phyloP scores from a whole-genome alignment of 2,888 invertebrate genomes.

The Melanophora roralis region DNA sequence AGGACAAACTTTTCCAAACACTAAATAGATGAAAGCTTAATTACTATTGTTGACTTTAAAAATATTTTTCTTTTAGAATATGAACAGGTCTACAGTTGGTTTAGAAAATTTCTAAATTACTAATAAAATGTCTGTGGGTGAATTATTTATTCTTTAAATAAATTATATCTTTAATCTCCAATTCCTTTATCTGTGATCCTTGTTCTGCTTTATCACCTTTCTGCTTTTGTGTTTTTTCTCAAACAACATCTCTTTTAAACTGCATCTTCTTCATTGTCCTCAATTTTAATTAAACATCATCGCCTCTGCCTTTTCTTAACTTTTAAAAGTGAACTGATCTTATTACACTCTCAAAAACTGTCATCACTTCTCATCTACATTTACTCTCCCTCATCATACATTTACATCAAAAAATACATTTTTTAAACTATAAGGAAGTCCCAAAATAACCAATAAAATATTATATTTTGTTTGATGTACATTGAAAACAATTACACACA shows the following conservation, averaged over 20 bases:
- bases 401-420: too few species aligned
- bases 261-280: constrained; percentile 50
- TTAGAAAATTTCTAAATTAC: constrained; percentile 40
- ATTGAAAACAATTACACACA: too few species aligned
- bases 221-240: constrained; percentile 24
- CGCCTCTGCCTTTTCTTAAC: constrained; percentile 31
- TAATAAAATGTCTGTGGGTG: constrained; percentile 30
- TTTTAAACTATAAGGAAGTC: too few species aligned
- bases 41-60: constrained; percentile 23
- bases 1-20: constrained; percentile 11
- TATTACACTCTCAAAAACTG: constrained; percentile 42
- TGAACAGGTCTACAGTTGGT: constrained; percentile 44
- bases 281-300: constrained; percentile 49
- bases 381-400: constrained; percentile 35
- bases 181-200: constrained; percentile 48
- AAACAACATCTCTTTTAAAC: constrained; percentile 33
- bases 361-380: constrained; percentile 27
- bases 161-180: constrained; percentile 38
- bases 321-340: constrained; percentile 51
- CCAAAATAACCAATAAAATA: too few species aligned
- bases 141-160: constrained; percentile 29
- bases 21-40: constrained; percentile 44
- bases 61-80: constrained; percentile 35
- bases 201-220: constrained; percentile 41
- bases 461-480: too few species aligned